phyloP scores from a whole-genome alignment of 2,888 invertebrate species.

The Platerodrilus igneus region DNA sequence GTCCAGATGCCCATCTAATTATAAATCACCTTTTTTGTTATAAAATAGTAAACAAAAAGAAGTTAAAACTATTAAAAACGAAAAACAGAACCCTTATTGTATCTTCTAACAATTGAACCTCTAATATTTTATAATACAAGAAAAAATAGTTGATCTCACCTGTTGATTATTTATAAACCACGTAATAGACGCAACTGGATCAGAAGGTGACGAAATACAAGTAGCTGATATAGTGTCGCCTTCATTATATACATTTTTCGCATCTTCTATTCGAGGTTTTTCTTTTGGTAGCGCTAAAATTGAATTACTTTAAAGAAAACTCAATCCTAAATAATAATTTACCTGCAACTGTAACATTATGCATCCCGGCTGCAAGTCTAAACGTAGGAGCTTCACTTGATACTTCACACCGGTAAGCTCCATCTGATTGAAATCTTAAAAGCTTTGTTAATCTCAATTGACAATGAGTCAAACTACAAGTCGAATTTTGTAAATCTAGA shows the following conservation, averaged over 20 bases:
- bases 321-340: too few species aligned
- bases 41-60: too few species aligned
- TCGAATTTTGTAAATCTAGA: too few species aligned
- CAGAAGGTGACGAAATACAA: conserved; percentile 43
- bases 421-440: too few species aligned
- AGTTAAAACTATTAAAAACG: too few species aligned
- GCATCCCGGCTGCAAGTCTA: conserved; percentile 52
- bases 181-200: conserved; percentile 42
- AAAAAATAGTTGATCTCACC: conserved; percentile 33
- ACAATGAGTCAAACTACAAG: neutral
- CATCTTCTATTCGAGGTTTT: conserved; percentile 42
- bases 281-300: conserved; percentile 39
- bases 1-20: too few species aligned
- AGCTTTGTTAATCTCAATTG: neutral
- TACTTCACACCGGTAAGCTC: conserved; percentile 59
- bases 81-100: too few species aligned
- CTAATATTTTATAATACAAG: too few species aligned
- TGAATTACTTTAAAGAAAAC: conserved; percentile 18
- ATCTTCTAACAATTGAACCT: too few species aligned
- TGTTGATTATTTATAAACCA: conserved; percentile 44
- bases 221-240: conserved; percentile 41
- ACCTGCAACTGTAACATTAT: conserved; percentile 54
- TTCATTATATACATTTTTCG: conserved; percentile 38
- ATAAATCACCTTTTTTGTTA: too few species aligned
- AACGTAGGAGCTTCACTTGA: conserved; percentile 59